These are phyloP conservation scores for Cryptotermes secundus DNA, from an alignment of 1,140 invertebrate species.

Conservation along the genomic window DNA sequence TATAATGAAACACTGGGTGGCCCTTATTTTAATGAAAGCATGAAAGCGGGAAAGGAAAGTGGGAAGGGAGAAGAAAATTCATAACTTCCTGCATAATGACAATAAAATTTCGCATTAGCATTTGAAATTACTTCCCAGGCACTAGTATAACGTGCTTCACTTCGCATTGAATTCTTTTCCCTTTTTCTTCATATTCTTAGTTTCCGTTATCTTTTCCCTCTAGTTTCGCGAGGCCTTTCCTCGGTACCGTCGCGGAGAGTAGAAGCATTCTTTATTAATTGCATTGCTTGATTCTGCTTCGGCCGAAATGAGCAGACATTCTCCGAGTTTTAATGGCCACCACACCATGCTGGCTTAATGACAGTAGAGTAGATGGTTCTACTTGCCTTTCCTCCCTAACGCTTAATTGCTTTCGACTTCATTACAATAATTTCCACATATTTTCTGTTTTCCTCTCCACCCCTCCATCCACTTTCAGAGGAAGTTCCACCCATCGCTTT, in stretches of 20 bases:
- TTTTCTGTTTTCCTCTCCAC: slow-evolving; percentile 20
- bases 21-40: not conserved
- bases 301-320: not conserved
- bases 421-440: not conserved
- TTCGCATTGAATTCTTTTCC: slow-evolving; percentile 3
- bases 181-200: not conserved
- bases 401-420: slow-evolving; percentile 12
- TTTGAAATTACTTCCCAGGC: not conserved
- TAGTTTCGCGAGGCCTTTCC: not conserved
- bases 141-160: not conserved
- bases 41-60: not conserved
- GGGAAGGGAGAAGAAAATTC: not conserved
- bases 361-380: not conserved
- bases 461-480: not conserved
- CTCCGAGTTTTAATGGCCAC: not conserved
- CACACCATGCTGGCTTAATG: not conserved
- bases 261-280: not conserved
- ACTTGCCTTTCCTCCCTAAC: not conserved
- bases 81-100: not conserved
- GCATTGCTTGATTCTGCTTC: not conserved
- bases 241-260: not conserved
- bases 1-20: not conserved
- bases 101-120: not conserved
- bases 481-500: not conserved
- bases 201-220: not conserved